Conservation (phyloP, 1,140 invertebrate genomes). For the Drosophila seguyi region DNA sequence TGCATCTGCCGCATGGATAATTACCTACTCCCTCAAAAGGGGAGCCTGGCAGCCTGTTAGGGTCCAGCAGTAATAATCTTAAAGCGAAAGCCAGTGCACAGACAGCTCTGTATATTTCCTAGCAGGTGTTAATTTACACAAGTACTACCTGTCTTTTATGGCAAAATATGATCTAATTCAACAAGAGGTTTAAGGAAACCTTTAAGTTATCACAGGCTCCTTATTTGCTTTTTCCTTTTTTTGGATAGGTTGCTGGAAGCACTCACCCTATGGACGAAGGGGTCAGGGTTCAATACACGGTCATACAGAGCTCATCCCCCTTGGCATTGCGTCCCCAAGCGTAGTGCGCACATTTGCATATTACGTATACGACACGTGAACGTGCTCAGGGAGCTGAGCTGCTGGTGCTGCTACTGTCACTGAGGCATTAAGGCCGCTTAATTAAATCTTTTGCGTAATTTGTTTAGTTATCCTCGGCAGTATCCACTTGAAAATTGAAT, state of each 20-base stretch:
- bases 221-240: neutral
- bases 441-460: constrained; percentile 82
- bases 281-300: constrained; percentile 29
- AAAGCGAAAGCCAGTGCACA: neutral
- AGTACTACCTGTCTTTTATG: neutral
- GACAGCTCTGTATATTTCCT: neutral
- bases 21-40: constrained; percentile 26
- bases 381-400: constrained; percentile 47
- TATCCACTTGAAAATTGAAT: constrained; percentile 76
- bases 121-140: neutral
- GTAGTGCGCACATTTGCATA: constrained; percentile 69
- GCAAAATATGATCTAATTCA: neutral
- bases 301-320: constrained; percentile 4
- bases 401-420: constrained; percentile 39
- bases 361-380: constrained; percentile 75
- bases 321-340: constrained; percentile 26
- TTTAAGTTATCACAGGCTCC: neutral
- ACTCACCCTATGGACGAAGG: neutral
- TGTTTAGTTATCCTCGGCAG: constrained; percentile 71
- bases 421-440: constrained; percentile 66
- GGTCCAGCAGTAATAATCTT: constrained; percentile 26
- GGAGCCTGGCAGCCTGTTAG: neutral
- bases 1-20: constrained; percentile 61
- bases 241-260: neutral
- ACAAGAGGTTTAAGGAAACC: neutral